Evolutionary conservation across 2,797 vertebrate species (phyloP).

Genomic region (Geotrypetes seraphini): DNA sequence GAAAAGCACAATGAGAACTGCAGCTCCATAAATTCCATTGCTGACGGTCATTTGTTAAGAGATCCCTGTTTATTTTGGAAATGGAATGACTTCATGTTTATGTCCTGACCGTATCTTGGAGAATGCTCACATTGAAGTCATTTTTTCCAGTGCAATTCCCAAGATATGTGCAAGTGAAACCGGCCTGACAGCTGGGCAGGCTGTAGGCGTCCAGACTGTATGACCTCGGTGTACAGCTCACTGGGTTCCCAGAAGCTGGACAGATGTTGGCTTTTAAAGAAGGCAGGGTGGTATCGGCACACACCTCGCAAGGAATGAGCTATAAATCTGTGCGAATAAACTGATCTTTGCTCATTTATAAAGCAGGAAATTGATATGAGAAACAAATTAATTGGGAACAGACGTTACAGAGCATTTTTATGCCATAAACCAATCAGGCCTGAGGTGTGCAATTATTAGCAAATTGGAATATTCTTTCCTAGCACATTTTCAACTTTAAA

Average conservation of each 20-base stretch:
- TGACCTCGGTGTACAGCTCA: constrained; percentile 2
- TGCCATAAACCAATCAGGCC: too few relatives aligned
- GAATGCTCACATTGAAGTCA: constrained; percentile 15
- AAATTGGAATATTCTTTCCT: too few relatives aligned
- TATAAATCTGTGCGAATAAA: not conserved
- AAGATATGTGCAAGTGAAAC: constrained; percentile 18
- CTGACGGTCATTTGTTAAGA: not conserved
- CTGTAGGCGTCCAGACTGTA: constrained; percentile 14
- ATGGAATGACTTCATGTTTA: constrained; percentile 7
- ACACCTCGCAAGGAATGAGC: not conserved
- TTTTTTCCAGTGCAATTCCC: constrained; percentile 28
- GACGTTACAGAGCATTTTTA: not conserved
- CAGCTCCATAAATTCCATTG: not conserved
- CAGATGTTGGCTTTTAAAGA: not conserved
- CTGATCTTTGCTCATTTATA: too few relatives aligned
- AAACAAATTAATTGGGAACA: too few relatives aligned
- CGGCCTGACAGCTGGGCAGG: constrained; percentile 19
- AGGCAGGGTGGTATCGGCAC: not conserved
- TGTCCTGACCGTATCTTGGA: constrained; percentile 5
- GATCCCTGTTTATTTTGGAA: too few relatives aligned
- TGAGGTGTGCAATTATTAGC: too few relatives aligned
- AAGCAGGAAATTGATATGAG: too few relatives aligned
- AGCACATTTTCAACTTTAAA: too few relatives aligned
- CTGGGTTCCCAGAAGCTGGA: not conserved
- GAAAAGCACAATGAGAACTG: too few relatives aligned